Conservation (phyloP, 1,140 invertebrate species). For the Pseudomyrmex flavicornis region DNA sequence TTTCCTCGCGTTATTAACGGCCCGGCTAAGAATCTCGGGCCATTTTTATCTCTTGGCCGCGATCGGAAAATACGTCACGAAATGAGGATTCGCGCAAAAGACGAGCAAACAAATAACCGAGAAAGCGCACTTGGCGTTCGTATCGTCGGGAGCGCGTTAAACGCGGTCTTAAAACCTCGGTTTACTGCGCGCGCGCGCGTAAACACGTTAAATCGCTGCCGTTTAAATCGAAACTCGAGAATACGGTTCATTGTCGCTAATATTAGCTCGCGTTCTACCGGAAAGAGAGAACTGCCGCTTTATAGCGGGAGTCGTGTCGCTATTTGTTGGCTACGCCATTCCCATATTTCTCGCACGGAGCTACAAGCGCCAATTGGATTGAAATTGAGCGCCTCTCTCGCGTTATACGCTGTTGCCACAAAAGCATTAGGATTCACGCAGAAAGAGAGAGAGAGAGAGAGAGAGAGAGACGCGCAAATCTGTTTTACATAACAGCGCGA, state of each 20-base stretch:
- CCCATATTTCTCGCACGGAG: background rate
- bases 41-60: background rate
- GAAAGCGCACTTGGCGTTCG: background rate
- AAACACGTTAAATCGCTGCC: background rate
- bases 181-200: background rate
- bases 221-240: background rate
- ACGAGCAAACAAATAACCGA: background rate
- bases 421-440: constrained; percentile 21
- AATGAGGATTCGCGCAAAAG: background rate
- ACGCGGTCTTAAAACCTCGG: constrained; percentile 1
- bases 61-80: background rate
- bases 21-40: constrained; percentile 13
- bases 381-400: constrained; percentile 13
- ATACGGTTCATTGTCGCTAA: constrained; percentile 16
- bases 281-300: background rate
- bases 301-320: constrained; percentile 6
- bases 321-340: background rate
- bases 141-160: background rate
- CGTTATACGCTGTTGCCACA: background rate
- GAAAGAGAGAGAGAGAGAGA: no score
- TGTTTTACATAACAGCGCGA: constrained; percentile 33
- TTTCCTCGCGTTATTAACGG: constrained; percentile 33
- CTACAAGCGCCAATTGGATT: constrained; percentile 40
- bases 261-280: background rate
- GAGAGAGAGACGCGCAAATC: background rate